These are phyloP conservation scores for Atrina japonica DNA, from an alignment of 2,888 invertebrate genomes.

Conservation along the genomic window DNA sequence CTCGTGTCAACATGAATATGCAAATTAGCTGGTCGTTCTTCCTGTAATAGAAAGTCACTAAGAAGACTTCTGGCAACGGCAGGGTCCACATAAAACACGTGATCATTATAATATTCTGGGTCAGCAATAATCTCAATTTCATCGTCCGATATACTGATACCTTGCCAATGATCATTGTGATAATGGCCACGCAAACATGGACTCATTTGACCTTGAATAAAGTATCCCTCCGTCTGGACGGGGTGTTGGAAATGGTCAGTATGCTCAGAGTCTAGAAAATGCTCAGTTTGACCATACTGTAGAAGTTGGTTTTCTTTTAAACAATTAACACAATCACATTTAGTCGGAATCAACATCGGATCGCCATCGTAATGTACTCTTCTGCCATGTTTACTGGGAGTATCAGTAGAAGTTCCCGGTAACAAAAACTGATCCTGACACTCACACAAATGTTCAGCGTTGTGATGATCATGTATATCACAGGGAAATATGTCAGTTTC, in stretches of 20 bases:
- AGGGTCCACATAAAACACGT: conserved; percentile 40
- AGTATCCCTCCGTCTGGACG: not conserved
- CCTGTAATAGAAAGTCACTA: conserved; percentile 36
- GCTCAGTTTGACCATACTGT: not conserved
- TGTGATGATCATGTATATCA: not conserved
- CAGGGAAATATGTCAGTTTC: conserved; percentile 1
- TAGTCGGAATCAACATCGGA: not conserved
- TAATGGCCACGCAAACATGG: conserved; percentile 2
- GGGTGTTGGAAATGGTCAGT: conserved; percentile 1
- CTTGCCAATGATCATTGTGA: conserved; percentile 22
- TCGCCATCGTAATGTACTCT: not conserved
- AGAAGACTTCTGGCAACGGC: conserved; percentile 33
- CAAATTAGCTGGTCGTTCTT: conserved; percentile 21
- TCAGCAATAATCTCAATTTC: conserved; percentile 42
- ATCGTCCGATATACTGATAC: conserved; percentile 36
- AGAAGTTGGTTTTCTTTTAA: conserved; percentile 1
- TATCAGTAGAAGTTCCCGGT: not conserved
- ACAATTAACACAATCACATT: conserved; percentile 27
- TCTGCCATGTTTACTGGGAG: not conserved
- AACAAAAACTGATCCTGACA: not conserved
- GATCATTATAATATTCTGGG: conserved; percentile 29
- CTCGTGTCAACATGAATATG: conserved; percentile 42
- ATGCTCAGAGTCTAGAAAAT: not conserved
- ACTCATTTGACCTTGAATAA: not conserved
- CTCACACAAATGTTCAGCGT: not conserved